Conservation (phyloP, 2,113 vertebrate species). For the Erinaceus europaeus region DNA sequence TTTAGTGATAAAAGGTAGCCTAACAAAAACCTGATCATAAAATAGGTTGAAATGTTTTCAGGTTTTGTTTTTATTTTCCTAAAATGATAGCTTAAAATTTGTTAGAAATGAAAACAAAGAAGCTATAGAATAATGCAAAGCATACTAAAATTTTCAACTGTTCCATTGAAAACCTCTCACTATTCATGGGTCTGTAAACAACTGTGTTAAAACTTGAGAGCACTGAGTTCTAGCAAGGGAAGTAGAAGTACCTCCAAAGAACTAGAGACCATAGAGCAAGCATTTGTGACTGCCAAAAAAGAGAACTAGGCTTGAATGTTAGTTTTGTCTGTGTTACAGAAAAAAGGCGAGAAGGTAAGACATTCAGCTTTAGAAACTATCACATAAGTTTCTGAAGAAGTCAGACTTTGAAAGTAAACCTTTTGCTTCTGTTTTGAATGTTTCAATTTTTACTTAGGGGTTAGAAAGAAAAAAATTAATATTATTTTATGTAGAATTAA, state of each 20-base stretch:
- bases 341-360: constrained; percentile 26
- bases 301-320: neutral
- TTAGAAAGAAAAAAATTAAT: neutral
- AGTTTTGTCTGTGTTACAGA: neutral
- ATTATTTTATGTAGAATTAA: neutral
- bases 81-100: constrained; percentile 31
- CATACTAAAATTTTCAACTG: constrained; percentile 34
- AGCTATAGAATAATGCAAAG: constrained; percentile 20
- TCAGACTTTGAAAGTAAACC: constrained; percentile 6
- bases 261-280: neutral
- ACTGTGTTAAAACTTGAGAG: neutral
- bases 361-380: neutral
- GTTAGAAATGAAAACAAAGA: neutral
- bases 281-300: constrained; percentile 2
- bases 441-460: constrained; percentile 14
- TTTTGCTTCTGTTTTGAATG: constrained; percentile 10
- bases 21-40: neutral
- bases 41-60: neutral
- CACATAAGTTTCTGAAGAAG: constrained; percentile 9
- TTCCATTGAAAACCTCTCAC: neutral
- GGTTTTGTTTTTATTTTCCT: neutral
- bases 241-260: constrained; percentile 2
- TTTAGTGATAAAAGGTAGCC: neutral
- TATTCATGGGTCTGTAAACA: too few relatives aligned
- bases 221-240: constrained; percentile 1